Evolutionary conservation across 2,888 invertebrate species (phyloP).

Genomic region (Thymelicus acteon): DNA sequence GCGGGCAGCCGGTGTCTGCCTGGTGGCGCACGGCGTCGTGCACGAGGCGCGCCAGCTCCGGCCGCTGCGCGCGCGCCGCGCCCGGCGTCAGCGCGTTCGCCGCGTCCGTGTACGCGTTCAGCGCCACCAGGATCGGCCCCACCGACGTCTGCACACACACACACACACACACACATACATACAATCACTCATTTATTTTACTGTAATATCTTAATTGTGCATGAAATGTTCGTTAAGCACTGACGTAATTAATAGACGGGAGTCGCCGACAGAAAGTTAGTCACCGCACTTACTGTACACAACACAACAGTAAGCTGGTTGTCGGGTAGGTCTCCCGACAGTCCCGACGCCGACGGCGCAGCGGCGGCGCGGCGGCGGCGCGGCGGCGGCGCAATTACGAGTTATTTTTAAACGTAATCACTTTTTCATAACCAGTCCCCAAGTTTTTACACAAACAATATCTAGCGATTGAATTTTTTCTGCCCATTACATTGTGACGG

Average conservation of each 20-base stretch:
- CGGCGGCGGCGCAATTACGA: neutral
- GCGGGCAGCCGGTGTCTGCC: conserved; percentile 97
- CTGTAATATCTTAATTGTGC: too few relatives aligned
- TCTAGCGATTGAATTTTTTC: conserved; percentile 19
- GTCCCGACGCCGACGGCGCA: too few relatives aligned
- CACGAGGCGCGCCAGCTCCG: conserved; percentile 94
- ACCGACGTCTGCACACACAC: conserved; percentile 92
- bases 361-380: too few relatives aligned
- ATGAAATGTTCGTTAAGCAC: too few relatives aligned
- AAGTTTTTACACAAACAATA: conserved; percentile 10
- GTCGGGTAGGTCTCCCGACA: too few relatives aligned
- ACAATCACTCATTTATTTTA: neutral
- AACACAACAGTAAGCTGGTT: too few relatives aligned
- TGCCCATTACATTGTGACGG: neutral
- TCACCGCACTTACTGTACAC: too few relatives aligned
- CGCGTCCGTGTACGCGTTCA: conserved; percentile 95
- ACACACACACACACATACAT: too few relatives aligned
- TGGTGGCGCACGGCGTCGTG: conserved; percentile 97
- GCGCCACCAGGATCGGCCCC: conserved; percentile 94
- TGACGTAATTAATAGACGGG: too few relatives aligned
- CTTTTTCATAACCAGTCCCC: conserved; percentile 1
- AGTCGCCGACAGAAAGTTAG: too few relatives aligned
- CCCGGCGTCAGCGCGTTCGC: conserved; percentile 94
- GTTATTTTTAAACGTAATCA: neutral
- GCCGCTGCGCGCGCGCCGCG: conserved; percentile 89